phyloP scores from a whole-genome alignment of 2,797 vertebrate species.

The Sternarchorhynchus goeldii region DNA sequence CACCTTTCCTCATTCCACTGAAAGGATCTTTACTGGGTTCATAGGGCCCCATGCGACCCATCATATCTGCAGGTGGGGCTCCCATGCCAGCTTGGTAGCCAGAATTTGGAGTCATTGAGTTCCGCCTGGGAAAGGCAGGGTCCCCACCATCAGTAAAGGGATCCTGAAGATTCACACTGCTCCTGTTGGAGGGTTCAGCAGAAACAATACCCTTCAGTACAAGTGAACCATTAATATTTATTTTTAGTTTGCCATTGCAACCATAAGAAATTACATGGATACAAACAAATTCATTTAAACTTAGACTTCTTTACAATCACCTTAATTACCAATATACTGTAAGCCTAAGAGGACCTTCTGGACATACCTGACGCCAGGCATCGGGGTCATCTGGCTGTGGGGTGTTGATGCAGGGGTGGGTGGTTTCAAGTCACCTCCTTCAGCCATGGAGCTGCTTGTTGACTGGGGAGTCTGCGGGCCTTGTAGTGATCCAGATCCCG shows the following conservation, averaged over 20 bases:
- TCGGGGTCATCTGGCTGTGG: slow-evolving; percentile 93
- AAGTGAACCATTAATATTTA: too few species aligned
- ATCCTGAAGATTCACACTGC: slow-evolving; percentile 94
- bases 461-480: slow-evolving; percentile 98
- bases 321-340: background rate
- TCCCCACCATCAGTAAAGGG: slow-evolving; percentile 94
- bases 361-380: slow-evolving; percentile 90
- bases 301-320: background rate
- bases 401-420: slow-evolving; percentile 97
- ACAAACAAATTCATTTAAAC: background rate
- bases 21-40: slow-evolving; percentile 97
- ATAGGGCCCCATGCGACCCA: slow-evolving; percentile 89
- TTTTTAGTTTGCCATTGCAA: too few species aligned
- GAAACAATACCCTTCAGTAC: background rate
- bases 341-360: background rate
- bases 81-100: slow-evolving; percentile 93
- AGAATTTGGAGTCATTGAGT: slow-evolving; percentile 95
- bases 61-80: slow-evolving; percentile 84
- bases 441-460: slow-evolving; percentile 98
- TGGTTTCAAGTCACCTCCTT: slow-evolving; percentile 96
- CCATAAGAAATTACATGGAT: background rate
- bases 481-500: slow-evolving; percentile 97
- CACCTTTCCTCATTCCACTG: slow-evolving; percentile 97
- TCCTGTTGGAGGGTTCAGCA: slow-evolving; percentile 71
- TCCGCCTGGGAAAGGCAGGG: slow-evolving; percentile 91